phyloP scores from a whole-genome alignment of 2,888 invertebrate species.

The Eubasilissa splendida region DNA sequence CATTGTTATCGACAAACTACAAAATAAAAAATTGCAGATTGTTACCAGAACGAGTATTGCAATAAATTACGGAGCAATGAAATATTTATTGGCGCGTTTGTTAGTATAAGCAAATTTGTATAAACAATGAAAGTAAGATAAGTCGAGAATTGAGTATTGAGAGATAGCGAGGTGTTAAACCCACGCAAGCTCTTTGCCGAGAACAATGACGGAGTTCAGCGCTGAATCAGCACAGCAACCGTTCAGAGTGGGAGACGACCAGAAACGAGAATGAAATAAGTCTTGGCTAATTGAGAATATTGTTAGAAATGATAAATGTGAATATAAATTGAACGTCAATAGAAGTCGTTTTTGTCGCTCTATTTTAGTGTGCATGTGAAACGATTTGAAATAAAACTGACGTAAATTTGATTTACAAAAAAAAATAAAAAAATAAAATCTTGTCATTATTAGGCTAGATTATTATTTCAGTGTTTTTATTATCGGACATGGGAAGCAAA shows the following conservation, averaged over 20 bases:
- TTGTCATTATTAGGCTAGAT: too few relatives aligned
- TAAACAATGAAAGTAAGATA: conserved; percentile 24
- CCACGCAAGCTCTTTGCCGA: conserved; percentile 19
- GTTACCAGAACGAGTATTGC: too few relatives aligned
- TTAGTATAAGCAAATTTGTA: not conserved
- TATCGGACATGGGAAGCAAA: too few relatives aligned
- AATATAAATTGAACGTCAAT: not conserved
- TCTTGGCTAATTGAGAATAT: not conserved
- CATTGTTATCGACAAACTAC: too few relatives aligned
- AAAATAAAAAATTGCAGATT: too few relatives aligned
- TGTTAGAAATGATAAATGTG: conserved; percentile 9
- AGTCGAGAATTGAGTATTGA: not conserved
- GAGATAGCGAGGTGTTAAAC: not conserved
- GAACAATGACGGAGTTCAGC: conserved; percentile 10
- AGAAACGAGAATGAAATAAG: not conserved
- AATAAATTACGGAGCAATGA: too few relatives aligned
- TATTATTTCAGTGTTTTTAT: too few relatives aligned
- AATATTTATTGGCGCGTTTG: not conserved
- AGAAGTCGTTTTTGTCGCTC: not conserved
- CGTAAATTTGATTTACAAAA: too few relatives aligned
- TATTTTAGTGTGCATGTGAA: too few relatives aligned
- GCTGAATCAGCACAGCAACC: not conserved
- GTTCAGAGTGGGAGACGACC: not conserved
- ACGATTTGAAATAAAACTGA: too few relatives aligned
- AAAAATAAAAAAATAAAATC: too few relatives aligned